phyloP scores from a whole-genome alignment of 23 tunicate genomes.

The Ascidia mentula region DNA sequence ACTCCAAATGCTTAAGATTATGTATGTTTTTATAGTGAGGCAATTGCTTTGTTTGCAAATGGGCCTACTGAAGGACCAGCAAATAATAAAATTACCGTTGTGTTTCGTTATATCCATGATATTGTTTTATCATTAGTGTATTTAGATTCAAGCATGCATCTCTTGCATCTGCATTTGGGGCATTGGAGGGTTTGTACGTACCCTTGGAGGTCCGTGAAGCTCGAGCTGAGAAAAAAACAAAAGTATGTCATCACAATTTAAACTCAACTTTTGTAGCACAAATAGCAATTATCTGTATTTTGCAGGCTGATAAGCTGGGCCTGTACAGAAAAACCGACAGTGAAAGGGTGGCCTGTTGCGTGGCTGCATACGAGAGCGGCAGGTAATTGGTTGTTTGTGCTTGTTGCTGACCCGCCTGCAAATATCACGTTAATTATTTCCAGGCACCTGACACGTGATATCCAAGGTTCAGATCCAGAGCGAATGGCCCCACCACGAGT shows the following conservation, averaged over 20 bases:
- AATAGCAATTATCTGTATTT: too few species aligned
- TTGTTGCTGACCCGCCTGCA: not conserved
- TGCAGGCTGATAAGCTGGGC: not conserved
- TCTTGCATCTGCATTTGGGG: conserved; percentile 82
- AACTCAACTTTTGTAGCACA: not conserved
- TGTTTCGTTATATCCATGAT: too few species aligned
- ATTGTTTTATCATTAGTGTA: too few species aligned
- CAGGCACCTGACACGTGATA: conserved; percentile 67
- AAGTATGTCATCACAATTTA: conserved; percentile 20
- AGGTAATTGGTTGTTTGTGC: conserved; percentile 12
- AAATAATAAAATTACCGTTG: not conserved
- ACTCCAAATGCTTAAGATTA: not conserved
- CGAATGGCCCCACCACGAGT: conserved; percentile 97
- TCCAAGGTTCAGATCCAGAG: conserved; percentile 96
- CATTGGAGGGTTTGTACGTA: conserved; percentile 71
- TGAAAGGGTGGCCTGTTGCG: not conserved
- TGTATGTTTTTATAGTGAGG: too few species aligned
- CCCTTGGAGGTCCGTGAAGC: conserved; percentile 87
- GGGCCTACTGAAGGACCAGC: not conserved
- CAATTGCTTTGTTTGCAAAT: not conserved
- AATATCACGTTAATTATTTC: not conserved
- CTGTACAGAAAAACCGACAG: not conserved
- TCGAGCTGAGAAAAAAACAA: conserved; percentile 53
- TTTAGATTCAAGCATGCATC: conserved; percentile 55
- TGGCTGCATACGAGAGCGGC: conserved; percentile 11